A percentile compares a stretch with the other conserved stretches of the same genome.
These are phyloP conservation scores for Cyclina sinensis DNA, from an alignment of 1,140 invertebrate genomes.

Conservation along the genomic window DNA sequence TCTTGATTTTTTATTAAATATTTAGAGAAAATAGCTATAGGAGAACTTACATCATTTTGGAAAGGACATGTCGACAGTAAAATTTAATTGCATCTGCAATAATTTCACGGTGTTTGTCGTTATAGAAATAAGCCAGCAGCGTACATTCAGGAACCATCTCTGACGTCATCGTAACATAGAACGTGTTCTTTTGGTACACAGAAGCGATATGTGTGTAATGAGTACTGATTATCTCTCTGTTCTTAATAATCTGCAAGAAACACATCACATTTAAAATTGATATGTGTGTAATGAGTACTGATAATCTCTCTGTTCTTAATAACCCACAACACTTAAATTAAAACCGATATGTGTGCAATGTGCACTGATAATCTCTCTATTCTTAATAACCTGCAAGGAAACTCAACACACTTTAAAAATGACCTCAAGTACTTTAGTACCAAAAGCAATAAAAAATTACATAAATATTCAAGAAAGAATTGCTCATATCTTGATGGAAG, in stretches of 20 bases:
- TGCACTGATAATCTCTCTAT: background rate
- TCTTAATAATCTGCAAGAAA: conserved; percentile 46
- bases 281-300: conserved; percentile 43
- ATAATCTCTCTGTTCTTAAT: conserved; percentile 20
- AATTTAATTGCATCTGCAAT: conserved; percentile 88
- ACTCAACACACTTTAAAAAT: background rate
- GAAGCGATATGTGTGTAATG: conserved; percentile 42
- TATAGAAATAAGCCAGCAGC: conserved; percentile 92
- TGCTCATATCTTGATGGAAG: no score
- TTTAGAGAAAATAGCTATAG: no score
- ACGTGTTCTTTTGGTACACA: conserved; percentile 44
- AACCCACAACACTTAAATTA: conserved; percentile 4
- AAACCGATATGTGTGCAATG: conserved; percentile 30
- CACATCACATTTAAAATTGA: background rate
- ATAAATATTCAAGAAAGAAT: no score
- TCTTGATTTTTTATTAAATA: no score
- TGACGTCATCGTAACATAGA: conserved; percentile 91
- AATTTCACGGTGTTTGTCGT: conserved; percentile 90
- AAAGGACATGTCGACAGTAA: conserved; percentile 87
- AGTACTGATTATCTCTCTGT: conserved; percentile 2
- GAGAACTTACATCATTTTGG: conserved; percentile 86
- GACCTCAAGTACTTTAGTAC: no score
- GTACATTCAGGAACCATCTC: conserved; percentile 95
- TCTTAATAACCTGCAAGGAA: background rate
- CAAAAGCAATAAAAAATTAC: no score